Percentiles rank a stretch among this genome's conserved stretches.
These are phyloP conservation scores for Callitettix versicolor DNA, from an alignment of 1,140 invertebrate genomes.

Conservation along the genomic window DNA sequence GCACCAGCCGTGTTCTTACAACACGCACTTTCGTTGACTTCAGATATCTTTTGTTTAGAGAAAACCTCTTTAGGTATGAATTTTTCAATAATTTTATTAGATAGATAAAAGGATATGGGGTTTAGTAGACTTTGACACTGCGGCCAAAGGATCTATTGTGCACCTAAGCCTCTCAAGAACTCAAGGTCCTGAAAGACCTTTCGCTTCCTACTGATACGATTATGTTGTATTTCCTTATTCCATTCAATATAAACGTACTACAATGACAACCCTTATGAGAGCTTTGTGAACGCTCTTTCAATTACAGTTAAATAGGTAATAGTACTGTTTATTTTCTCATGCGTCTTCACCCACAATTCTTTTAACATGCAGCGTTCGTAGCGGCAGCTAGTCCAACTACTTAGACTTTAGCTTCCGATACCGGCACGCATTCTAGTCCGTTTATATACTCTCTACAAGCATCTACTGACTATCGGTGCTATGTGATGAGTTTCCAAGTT, in stretches of 20 bases:
- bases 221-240: background rate
- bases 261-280: background rate
- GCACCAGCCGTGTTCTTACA: constrained; percentile 35
- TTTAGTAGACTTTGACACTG: background rate
- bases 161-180: too few relatives aligned
- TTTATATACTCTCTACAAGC: too few relatives aligned
- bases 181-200: background rate
- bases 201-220: background rate
- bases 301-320: too few relatives aligned
- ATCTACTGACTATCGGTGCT: too few relatives aligned
- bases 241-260: too few relatives aligned
- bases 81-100: constrained; percentile 4
- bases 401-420: too few relatives aligned
- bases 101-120: background rate
- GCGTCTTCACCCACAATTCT: background rate
- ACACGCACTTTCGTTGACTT: constrained; percentile 43
- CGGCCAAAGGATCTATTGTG: too few relatives aligned
- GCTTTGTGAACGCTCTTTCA: background rate
- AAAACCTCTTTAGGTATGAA: background rate
- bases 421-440: too few relatives aligned
- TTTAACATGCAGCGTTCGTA: too few relatives aligned
- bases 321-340: too few relatives aligned
- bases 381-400: too few relatives aligned
- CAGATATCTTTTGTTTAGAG: constrained; percentile 41
- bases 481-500: too few relatives aligned